Evolutionary conservation across 2,113 vertebrate species (phyloP), one percentile per base, ranked within the genome.

Genomic region (Phoenicopterus ruber): DNA sequence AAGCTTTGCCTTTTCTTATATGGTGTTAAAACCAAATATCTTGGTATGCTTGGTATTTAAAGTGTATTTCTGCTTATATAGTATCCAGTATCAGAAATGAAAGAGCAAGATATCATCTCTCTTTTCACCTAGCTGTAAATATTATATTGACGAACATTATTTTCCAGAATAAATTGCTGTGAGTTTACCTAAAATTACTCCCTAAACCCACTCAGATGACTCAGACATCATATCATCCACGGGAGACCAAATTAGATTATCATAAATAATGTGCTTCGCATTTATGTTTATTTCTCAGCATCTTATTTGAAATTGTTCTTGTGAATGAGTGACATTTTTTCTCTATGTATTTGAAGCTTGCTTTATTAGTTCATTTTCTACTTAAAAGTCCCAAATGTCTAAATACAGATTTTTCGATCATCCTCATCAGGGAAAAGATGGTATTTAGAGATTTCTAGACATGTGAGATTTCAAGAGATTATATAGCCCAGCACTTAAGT

Each of bases 181-280:
- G 42, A 91, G 36, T 92, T 96, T 95, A 93, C 82, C 50, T 93
- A 96, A 97, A 97, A 95, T 93, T 96, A 88, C 34, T 94, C 58
- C 47, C 57, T 11, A 49, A 47, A 34, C 93, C 94, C 63, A 97
- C 89, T 95, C 86, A 74, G 80, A 96, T 97, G 96, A 97, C 92
- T 97, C 97, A 96, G 84, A 74, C 74, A 61, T 61, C 71, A 42
- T 61, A 83, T 86, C 82, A 96, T 93, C 82, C 82, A 91, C 12
- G 6, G 87, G 88, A 95, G 79, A 96, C 87, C 73, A 92, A 96
- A 97, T 94, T 94, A 95, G 92, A 81, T 96, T 96, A 74, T 94
- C 90, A 92, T 93, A 96, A 94, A 94, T 96, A 96, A 92, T 65
- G 44, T 65, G 65, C 59, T 87, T 95, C 77, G 66, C 44, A 90